phyloP scores from a whole-genome alignment of 1,140 invertebrate species.

The Drosophila simulans region DNA sequence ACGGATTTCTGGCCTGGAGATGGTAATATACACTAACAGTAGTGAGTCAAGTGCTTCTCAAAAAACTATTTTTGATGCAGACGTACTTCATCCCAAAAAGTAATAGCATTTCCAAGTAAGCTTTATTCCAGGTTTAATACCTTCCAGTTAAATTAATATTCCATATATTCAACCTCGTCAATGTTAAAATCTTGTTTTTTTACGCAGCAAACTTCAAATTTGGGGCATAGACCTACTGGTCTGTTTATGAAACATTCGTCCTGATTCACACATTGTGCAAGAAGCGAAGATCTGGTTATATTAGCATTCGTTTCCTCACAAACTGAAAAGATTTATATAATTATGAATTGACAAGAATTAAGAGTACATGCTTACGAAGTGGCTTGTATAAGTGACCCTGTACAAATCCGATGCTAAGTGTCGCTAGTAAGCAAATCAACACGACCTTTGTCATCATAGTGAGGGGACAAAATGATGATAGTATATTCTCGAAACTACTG shows the following conservation, averaged over 20 bases:
- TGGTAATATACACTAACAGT: not conserved
- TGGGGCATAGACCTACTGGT: not conserved
- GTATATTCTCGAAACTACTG: not conserved
- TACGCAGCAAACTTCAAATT: not conserved
- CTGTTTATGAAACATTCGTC: not conserved
- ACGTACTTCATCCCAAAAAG: too few species aligned
- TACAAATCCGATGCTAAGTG: too few species aligned
- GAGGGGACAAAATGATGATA: not conserved
- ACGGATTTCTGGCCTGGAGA: not conserved
- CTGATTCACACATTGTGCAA: not conserved
- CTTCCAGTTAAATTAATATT: too few species aligned
- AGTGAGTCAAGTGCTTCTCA: not conserved
- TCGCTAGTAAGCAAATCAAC: not conserved
- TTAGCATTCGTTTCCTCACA: not conserved
- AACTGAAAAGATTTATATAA: not conserved
- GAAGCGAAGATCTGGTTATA: not conserved
- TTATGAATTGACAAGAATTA: too few species aligned
- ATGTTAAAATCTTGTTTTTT: not conserved
- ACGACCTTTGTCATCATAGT: not conserved
- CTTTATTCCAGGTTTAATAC: too few species aligned
- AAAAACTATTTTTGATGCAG: too few species aligned
- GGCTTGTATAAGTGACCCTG: not conserved
- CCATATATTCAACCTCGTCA: not conserved
- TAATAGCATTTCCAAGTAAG: too few species aligned
- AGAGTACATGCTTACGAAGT: not conserved